Conservation (phyloP, 2,113 vertebrate genomes). For the Poicephalus meyeri region DNA sequence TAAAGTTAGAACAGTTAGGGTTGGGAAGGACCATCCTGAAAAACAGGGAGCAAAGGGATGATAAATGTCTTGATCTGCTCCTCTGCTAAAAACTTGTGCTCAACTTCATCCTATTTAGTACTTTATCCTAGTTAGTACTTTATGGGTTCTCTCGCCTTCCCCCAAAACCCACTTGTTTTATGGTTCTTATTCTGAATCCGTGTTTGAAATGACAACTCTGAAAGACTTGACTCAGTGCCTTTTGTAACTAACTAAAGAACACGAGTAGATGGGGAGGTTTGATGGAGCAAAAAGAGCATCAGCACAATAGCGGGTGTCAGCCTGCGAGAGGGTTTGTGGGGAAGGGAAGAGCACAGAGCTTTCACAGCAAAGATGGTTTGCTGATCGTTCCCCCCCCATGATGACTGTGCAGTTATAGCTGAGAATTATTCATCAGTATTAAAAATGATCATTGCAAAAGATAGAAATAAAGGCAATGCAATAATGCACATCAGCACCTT, state of each 20-base stretch:
- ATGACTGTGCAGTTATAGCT: slow-evolving; percentile 41
- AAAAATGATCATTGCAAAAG: not conserved
- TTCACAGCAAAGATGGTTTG: not conserved
- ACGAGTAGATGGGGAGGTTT: not conserved
- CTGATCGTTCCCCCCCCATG: not conserved
- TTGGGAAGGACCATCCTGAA: not conserved
- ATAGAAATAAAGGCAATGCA: not conserved
- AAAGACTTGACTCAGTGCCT: slow-evolving; percentile 39
- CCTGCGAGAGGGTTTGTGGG: slow-evolving; percentile 3
- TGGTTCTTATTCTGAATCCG: not conserved
- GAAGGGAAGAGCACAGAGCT: not conserved
- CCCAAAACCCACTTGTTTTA: not conserved
- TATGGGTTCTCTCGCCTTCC: not conserved
- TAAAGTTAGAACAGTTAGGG: not conserved
- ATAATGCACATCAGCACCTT: not conserved
- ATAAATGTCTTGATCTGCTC: not conserved
- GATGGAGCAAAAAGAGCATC: not conserved
- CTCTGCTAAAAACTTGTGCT: not conserved
- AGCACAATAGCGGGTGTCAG: slow-evolving; percentile 58
- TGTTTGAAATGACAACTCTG: slow-evolving; percentile 13
- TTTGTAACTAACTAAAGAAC: slow-evolving; percentile 22
- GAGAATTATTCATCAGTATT: not conserved
- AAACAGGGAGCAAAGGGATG: not conserved
- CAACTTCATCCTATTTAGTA: not conserved
- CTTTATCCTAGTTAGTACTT: not conserved